phyloP scores from a whole-genome alignment of 2,888 invertebrate genomes.

The Diogma glabrata region DNA sequence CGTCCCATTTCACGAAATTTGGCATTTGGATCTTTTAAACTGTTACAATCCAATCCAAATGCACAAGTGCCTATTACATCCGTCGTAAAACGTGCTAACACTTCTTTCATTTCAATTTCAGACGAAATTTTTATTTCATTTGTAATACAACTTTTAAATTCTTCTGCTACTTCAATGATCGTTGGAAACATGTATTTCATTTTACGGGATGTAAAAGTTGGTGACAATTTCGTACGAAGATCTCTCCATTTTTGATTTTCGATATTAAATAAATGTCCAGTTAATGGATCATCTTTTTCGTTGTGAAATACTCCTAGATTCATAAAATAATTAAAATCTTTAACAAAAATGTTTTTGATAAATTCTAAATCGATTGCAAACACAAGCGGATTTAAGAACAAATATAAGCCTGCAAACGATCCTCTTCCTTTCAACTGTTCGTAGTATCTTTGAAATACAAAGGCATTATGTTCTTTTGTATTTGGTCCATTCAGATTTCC shows the following conservation, averaged over 20 bases:
- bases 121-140: constrained; percentile 16
- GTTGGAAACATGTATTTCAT: constrained; percentile 38
- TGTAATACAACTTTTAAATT: constrained; percentile 23
- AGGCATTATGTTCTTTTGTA: constrained; percentile 41
- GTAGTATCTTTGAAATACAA: constrained; percentile 34
- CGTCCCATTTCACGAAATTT: constrained; percentile 28
- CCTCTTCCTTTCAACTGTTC: constrained; percentile 23
- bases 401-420: constrained; percentile 26
- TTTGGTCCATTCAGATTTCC: constrained; percentile 28
- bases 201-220: constrained; percentile 39
- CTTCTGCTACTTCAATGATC: constrained; percentile 26
- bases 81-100: constrained; percentile 37
- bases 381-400: constrained; percentile 23
- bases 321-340: constrained; percentile 32
- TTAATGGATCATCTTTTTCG: constrained; percentile 30
- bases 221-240: constrained; percentile 35
- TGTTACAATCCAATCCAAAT: constrained; percentile 39
- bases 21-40: constrained; percentile 32
- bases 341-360: constrained; percentile 27
- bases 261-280: constrained; percentile 27
- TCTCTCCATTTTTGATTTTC: constrained; percentile 37
- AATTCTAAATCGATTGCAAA: constrained; percentile 27
- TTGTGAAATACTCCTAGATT: constrained; percentile 30
- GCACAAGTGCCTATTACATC: constrained; percentile 41
- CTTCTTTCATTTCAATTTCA: constrained; percentile 35